Base-by-base conservation (phyloP, 1,140 invertebrate genomes). In the Drosophila sechellia region DNA sequence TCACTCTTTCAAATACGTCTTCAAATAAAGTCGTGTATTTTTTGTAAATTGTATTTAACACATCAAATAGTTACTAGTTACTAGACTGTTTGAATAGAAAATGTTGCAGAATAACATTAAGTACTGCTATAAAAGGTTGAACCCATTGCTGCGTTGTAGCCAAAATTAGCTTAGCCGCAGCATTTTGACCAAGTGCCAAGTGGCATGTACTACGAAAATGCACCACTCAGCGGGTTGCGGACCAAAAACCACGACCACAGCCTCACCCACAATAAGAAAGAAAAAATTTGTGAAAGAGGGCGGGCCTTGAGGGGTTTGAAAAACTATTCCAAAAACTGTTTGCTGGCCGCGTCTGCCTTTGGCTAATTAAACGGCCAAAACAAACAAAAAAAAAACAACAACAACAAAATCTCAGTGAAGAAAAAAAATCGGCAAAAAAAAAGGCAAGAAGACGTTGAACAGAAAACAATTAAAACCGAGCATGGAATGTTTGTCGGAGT, bases 401-500 rank as follows among this genome's bases (percentile, higher is more conserved):
- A n/a, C n/a, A n/a, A n/a, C n/a, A 52, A 42, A 64, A 43, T 59
- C 45, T 15, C 22, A 56, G 48, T 22, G 11, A 25, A 54, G 55
- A 37, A 60, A 43, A 50, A 58, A 15, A 58, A 39, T 27, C 13
- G 48, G 11, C 22, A 34, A 39, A 40, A 39, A 73, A 70, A 53
- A 77, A 64, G 63, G 59, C 54, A 39, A 35, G 39, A 73, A 70
- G 56, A 77, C 59, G 70, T 64, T 58, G 63, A 78, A 77, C 70
- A 83, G 69, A 87, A 86, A 87, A 89, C 79, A 87, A 83, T 83
- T 83, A 85, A 85, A 86, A 58, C 58, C 65, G 64, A 63, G 64
- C 68, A 79, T 61, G 66, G 63, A 78, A 57, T 68, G 56, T 69
- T 43, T 43, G 52, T 15, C 46, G 40, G 25, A 37, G 48, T 45